These are phyloP conservation scores for Julus scanicus DNA, from an alignment of 2,888 invertebrate species.

Conservation along the genomic window DNA sequence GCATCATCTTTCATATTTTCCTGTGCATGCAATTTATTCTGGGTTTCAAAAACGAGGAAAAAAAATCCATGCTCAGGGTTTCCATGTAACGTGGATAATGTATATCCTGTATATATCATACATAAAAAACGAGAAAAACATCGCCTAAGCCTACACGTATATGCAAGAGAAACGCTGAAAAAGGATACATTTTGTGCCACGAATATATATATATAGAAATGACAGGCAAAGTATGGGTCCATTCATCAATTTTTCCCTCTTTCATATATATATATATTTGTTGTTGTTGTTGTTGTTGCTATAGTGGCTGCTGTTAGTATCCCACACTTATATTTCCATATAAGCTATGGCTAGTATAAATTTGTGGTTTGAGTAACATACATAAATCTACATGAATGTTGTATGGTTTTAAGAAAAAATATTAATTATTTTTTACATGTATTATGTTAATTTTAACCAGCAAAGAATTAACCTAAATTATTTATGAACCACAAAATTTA, in stretches of 20 bases:
- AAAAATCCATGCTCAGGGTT: constrained; percentile 9
- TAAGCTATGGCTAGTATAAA: background rate
- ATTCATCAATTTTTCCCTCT: constrained; percentile 34
- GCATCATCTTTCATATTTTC: constrained; percentile 39
- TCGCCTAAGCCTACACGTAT: background rate
- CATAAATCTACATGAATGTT: background rate
- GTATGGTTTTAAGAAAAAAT: background rate
- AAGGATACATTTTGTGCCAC: constrained; percentile 23
- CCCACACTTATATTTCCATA: background rate
- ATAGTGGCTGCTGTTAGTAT: background rate
- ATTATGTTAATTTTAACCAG: background rate
- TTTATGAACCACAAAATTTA: too few species aligned
- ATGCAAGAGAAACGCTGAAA: background rate
- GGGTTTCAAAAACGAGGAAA: background rate
- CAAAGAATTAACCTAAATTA: too few species aligned
- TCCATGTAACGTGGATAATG: constrained; percentile 6
- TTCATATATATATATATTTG: background rate
- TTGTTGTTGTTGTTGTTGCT: constrained; percentile 14
- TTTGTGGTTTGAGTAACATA: background rate
- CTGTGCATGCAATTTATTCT: background rate
- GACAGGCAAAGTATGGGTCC: constrained; percentile 16
- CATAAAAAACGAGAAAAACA: constrained; percentile 1
- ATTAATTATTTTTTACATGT: background rate
- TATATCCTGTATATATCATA: constrained; percentile 42
- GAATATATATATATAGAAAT: background rate